Evolutionary conservation across 1,140 invertebrate species (phyloP), one percentile per base, ranked within the genome.

Genomic region (Drosophila nannoptera): DNA sequence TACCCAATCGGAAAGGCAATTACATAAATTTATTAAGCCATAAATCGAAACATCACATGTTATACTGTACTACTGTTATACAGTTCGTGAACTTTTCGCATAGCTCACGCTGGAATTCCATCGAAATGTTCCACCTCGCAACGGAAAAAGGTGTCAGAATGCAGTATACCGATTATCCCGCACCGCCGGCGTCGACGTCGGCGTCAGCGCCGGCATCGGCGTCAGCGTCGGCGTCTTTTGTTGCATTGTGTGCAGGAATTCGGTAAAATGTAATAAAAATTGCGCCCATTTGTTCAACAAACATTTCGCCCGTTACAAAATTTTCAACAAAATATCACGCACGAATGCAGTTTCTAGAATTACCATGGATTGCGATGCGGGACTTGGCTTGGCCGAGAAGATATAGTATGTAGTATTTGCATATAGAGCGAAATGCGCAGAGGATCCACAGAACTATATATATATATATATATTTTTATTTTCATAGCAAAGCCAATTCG

Each of bases 321-420:
- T 77, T 83, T 75, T 78, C 46, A 61, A 73, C 46, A 32, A 82
- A 84, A 80, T 73, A 58, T 82, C 80, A 83, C 78, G 78, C 72
- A 83, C 78, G 45, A 63, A 36, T 42, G 49, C 45, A 63, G 7
- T 22, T 43, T 43, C 32, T 22, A 48, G 38, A 35, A 52, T 43
- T 35, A 7, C 16, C 8, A 12, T 22, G 22, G 22, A 22, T 22
- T 22, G 1, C 22, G 22, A 22, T 22, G 3, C 22, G 22, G 22
- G 1, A 22, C 1, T 22, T 22, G 22, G 22, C 1, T 22, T 22
- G 22, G 22, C 22, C 22, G 22, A 22, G 3, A 22, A 22, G 22
- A 3, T 22, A 22, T 22, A 22, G 22, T 3, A 22, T 22, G 3
- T 22, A 22, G 22, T 11, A 35, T 59, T 31, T 32, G 16, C 9